Conservation (phyloP, 2,113 vertebrate species). For the Ceyx margarethae region DNA sequence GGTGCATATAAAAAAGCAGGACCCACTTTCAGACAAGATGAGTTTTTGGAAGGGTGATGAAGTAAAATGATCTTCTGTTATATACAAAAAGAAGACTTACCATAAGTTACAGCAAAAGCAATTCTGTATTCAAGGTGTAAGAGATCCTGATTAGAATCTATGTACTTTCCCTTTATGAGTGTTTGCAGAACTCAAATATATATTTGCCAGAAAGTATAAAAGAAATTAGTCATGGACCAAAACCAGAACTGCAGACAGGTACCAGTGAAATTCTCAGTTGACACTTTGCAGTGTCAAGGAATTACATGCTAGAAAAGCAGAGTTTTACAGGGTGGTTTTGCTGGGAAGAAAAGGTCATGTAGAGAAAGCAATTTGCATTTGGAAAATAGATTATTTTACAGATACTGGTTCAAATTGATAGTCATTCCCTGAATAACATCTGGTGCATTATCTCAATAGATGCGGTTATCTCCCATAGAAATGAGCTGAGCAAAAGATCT, state of each 20-base stretch:
- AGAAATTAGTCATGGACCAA: background rate
- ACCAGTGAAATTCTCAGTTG: background rate
- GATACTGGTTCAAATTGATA: conserved; percentile 27
- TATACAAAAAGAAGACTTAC: background rate
- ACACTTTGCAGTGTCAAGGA: background rate
- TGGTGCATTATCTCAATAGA: conserved; percentile 36
- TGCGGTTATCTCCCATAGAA: conserved; percentile 18
- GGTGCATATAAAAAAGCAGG: background rate
- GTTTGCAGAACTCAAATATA: background rate
- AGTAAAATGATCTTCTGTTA: background rate
- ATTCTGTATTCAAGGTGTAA: background rate
- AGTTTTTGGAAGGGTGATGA: background rate
- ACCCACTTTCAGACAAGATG: background rate
- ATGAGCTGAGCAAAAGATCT: background rate
- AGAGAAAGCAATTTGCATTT: background rate
- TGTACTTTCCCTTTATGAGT: background rate
- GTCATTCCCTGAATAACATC: conserved; percentile 18
- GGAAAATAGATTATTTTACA: conserved; percentile 43
- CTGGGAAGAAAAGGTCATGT: background rate
- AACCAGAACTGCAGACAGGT: background rate
- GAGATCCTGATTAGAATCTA: background rate
- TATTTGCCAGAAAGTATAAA: background rate
- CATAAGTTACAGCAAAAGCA: background rate
- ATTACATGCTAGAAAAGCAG: background rate
- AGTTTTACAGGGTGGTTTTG: background rate